Evolutionary conservation across 2,888 invertebrate species (phyloP).

Genomic region (Noctua fimbriata): DNA sequence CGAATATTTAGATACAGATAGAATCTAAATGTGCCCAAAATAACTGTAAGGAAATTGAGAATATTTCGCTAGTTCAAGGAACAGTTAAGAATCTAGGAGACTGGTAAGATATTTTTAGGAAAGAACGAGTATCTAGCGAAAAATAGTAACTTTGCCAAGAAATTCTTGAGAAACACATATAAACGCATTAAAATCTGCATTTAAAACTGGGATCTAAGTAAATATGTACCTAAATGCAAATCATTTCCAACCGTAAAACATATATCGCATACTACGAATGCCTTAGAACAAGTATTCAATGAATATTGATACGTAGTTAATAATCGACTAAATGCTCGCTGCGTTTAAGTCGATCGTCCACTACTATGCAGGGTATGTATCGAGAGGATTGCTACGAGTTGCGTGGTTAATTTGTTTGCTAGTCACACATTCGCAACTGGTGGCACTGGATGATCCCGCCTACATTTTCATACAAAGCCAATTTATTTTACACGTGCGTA

Average conservation of each 20-base stretch:
- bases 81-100: background rate
- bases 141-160: background rate
- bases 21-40: conserved; percentile 36
- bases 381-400: background rate
- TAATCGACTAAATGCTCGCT: conserved; percentile 38
- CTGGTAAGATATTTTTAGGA: background rate
- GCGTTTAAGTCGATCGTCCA: background rate
- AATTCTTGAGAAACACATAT: background rate
- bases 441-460: background rate
- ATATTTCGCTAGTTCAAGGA: background rate
- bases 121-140: background rate
- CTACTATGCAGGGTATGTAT: background rate
- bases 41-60: background rate
- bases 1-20: conserved; percentile 41
- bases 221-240: conserved; percentile 23
- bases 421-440: background rate
- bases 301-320: conserved; percentile 51
- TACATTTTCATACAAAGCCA: background rate
- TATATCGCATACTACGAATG: conserved; percentile 40
- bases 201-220: conserved; percentile 7
- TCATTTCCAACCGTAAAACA: conserved; percentile 26
- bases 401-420: background rate
- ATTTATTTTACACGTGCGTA: background rate
- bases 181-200: background rate
- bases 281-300: conserved; percentile 44